Evolutionary conservation across 2,888 invertebrate genomes (phyloP).

Genomic region (Eumacrocentrus americanus): DNA sequence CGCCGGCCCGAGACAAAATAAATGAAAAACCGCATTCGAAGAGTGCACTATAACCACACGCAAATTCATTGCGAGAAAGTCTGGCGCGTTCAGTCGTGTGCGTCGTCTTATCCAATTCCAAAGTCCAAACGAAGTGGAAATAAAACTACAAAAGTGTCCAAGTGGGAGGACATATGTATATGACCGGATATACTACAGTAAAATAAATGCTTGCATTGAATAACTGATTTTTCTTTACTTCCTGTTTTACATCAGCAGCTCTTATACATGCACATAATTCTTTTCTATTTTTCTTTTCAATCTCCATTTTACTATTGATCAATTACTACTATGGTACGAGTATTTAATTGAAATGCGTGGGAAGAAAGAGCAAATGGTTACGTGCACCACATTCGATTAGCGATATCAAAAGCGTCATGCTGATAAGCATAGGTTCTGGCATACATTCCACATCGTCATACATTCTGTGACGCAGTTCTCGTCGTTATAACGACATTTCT

Average conservation of each 20-base stretch:
- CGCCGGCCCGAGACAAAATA: not conserved
- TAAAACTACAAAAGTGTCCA: too few relatives aligned
- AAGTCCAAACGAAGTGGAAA: too few relatives aligned
- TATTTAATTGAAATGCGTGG: slow-evolving; percentile 1
- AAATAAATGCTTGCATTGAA: too few relatives aligned
- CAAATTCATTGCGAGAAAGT: not conserved
- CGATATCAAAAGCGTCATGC: not conserved
- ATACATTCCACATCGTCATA: not conserved
- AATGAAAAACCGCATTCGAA: not conserved
- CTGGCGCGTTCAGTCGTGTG: too few relatives aligned
- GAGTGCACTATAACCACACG: not conserved
- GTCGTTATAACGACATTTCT: not conserved
- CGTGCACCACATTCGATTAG: not conserved
- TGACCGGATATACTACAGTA: too few relatives aligned
- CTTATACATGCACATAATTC: too few relatives aligned
- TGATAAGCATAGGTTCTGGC: not conserved
- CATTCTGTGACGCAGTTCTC: not conserved
- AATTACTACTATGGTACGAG: too few relatives aligned
- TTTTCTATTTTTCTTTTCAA: too few relatives aligned
- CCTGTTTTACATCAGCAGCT: too few relatives aligned
- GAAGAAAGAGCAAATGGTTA: not conserved
- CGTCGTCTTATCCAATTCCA: not conserved
- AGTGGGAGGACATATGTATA: too few relatives aligned
- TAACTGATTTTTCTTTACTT: too few relatives aligned
- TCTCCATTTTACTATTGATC: too few relatives aligned